These are phyloP conservation scores for Eulemur rubriventer DNA, from an alignment of 2,797 vertebrate species.

Conservation along the genomic window DNA sequence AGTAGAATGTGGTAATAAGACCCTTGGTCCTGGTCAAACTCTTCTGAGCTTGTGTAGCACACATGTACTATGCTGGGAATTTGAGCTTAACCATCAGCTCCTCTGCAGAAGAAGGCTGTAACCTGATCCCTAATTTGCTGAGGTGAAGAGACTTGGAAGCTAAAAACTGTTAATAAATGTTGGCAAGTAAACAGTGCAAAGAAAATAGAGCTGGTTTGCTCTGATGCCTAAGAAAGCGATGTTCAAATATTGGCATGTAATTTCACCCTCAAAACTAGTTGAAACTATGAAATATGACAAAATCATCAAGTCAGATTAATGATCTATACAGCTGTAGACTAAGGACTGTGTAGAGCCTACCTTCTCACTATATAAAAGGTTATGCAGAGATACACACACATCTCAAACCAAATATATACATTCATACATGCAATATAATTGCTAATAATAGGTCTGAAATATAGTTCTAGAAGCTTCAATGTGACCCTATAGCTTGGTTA, in stretches of 20 bases:
- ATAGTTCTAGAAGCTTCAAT: slow-evolving; percentile 81
- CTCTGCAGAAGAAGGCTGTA: slow-evolving; percentile 75
- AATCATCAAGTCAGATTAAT: slow-evolving; percentile 76
- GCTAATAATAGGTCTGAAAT: slow-evolving; percentile 81
- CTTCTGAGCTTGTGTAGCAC: slow-evolving; percentile 45
- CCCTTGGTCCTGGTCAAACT: slow-evolving; percentile 44
- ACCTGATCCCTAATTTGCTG: slow-evolving; percentile 62
- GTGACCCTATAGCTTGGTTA: slow-evolving; percentile 79
- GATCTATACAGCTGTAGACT: slow-evolving; percentile 54
- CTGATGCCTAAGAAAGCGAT: slow-evolving; percentile 56
- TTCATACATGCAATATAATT: slow-evolving; percentile 87
- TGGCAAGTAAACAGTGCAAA: slow-evolving; percentile 71
- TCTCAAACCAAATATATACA: slow-evolving; percentile 82
- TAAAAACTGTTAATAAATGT: slow-evolving; percentile 64
- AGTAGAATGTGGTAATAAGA: slow-evolving; percentile 29
- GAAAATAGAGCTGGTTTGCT: slow-evolving; percentile 55
- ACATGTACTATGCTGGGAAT: slow-evolving; percentile 38
- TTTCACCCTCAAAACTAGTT: slow-evolving; percentile 66
- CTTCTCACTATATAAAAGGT: slow-evolving; percentile 65
- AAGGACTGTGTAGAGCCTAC: slow-evolving; percentile 61
- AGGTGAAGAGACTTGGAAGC: slow-evolving; percentile 68
- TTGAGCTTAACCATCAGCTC: slow-evolving; percentile 41
- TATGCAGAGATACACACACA: slow-evolving; percentile 68
- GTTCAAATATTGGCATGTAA: slow-evolving; percentile 59
- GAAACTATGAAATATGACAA: slow-evolving; percentile 69